Percentiles rank a stretch among this genome's conserved stretches.
phyloP scores from a whole-genome alignment of 2,113 vertebrate species.

The Balaenoptera acutorostrata region DNA sequence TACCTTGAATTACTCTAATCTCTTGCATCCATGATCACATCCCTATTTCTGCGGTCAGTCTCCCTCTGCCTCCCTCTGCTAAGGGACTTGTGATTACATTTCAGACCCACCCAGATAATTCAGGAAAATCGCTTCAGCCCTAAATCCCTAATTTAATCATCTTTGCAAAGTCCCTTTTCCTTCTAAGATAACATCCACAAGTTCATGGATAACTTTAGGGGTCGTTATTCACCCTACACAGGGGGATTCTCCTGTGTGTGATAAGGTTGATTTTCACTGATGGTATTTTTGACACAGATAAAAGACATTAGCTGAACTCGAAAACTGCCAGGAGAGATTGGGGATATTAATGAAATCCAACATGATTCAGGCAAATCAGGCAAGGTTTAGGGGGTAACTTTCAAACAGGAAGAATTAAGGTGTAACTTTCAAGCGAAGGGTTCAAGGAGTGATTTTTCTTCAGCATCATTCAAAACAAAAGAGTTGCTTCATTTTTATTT shows the following conservation, averaged over 20 bases:
- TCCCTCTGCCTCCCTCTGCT: background rate
- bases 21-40: background rate
- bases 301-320: background rate
- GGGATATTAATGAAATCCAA: background rate
- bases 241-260: rapidly evolving
- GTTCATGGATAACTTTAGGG: background rate
- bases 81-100: background rate
- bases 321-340: background rate
- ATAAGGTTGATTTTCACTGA: background rate
- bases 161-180: background rate
- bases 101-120: background rate
- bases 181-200: rapidly evolving
- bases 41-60: background rate
- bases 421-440: background rate
- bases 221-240: rapidly evolving
- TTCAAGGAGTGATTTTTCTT: background rate
- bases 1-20: rapidly evolving
- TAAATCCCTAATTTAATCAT: no score
- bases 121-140: background rate
- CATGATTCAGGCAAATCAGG: background rate
- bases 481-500: no score
- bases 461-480: background rate
- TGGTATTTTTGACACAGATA: no score
- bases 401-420: background rate
- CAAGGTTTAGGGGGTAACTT: background rate